phyloP scores from a whole-genome alignment of 2,888 invertebrate genomes.

The Copidosoma aretas region DNA sequence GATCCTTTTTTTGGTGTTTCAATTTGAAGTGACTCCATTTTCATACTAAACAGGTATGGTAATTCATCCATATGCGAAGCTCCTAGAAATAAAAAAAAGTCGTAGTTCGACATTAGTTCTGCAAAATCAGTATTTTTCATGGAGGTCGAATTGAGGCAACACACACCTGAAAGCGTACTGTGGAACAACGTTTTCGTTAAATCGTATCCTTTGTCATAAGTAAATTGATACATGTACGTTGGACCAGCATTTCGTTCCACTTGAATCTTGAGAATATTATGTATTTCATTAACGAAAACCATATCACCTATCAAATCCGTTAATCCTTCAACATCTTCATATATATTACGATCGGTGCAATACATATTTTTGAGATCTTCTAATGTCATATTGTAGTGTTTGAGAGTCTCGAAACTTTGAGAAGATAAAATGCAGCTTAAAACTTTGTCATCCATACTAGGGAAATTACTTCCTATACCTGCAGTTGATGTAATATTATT shows the following conservation, averaged over 20 bases:
- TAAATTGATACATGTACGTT: slow-evolving; percentile 53
- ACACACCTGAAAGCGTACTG: too few species aligned
- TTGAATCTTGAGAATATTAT: slow-evolving; percentile 46
- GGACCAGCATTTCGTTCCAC: slow-evolving; percentile 34
- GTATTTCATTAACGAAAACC: slow-evolving; percentile 46
- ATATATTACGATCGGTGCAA: slow-evolving; percentile 44
- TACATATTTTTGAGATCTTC: slow-evolving; percentile 47
- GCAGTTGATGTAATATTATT: not conserved
- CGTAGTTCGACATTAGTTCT: slow-evolving; percentile 43
- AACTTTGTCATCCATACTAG: not conserved
- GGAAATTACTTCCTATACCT: not conserved
- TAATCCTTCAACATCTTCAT: slow-evolving; percentile 32
- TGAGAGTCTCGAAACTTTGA: not conserved
- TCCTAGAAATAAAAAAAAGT: slow-evolving; percentile 33
- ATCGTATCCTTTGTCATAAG: slow-evolving; percentile 41
- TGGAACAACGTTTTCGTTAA: slow-evolving; percentile 13
- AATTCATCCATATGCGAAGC: slow-evolving; percentile 53
- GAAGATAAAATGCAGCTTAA: not conserved
- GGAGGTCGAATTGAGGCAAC: too few species aligned
- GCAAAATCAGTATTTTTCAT: slow-evolving; percentile 33
- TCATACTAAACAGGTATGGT: slow-evolving; percentile 48
- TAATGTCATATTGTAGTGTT: slow-evolving; percentile 35
- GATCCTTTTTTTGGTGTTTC: slow-evolving; percentile 35
- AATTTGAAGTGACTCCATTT: slow-evolving; percentile 33
- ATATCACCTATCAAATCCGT: slow-evolving; percentile 44